phyloP scores from a whole-genome alignment of 92 coral and sea anemone species.

The Paramuricea clavata region DNA sequence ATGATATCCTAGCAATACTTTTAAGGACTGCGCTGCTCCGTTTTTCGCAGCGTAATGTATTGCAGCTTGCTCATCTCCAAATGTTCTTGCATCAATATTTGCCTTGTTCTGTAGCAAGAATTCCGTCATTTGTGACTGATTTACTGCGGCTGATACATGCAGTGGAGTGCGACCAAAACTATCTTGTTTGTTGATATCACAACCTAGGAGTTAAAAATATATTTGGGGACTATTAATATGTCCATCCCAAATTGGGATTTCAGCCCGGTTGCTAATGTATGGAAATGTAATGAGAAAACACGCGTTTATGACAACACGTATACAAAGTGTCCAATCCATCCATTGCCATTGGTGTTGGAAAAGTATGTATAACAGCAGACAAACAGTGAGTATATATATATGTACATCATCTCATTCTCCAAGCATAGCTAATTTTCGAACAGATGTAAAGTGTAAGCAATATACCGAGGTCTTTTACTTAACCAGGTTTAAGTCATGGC shows the following conservation, averaged over 20 bases:
- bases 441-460: no score
- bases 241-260: neutral
- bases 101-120: slow-evolving; percentile 86
- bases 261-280: no score
- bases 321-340: no score
- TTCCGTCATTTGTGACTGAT: slow-evolving; percentile 91
- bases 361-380: no score
- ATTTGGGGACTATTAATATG: neutral
- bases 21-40: slow-evolving; percentile 83
- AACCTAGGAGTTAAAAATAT: slow-evolving; percentile 62
- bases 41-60: slow-evolving; percentile 93
- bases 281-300: no score
- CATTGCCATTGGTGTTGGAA: no score
- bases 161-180: slow-evolving; percentile 91
- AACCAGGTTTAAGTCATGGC: no score
- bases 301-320: no score
- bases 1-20: slow-evolving; percentile 84
- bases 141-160: slow-evolving; percentile 96
- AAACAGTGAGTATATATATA: no score
- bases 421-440: no score
- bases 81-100: slow-evolving; percentile 85
- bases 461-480: no score
- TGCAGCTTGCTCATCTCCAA: slow-evolving; percentile 86
- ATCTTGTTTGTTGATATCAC: slow-evolving; percentile 86
- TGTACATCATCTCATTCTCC: no score